phyloP scores from a whole-genome alignment of 2,113 vertebrate species.

The Phalacrocorax carbo region DNA sequence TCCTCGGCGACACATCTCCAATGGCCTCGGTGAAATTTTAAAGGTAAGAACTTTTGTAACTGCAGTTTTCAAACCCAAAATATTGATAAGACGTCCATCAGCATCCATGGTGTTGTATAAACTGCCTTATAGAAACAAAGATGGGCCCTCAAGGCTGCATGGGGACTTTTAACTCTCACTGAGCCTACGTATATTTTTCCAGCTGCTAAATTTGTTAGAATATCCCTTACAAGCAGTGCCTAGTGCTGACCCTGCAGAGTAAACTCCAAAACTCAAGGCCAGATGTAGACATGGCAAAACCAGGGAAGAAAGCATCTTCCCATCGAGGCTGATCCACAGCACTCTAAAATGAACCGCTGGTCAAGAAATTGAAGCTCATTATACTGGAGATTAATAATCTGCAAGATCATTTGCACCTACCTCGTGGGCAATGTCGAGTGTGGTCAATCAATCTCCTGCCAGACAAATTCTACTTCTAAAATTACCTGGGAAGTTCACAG shows the following conservation, averaged over 20 bases:
- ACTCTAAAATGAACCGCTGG: neutral
- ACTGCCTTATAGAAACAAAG: neutral
- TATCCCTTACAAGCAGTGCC: neutral
- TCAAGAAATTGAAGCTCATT: constrained; percentile 7
- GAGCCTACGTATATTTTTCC: neutral
- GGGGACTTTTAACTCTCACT: neutral
- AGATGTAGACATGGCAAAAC: neutral
- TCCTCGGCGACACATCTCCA: constrained; percentile 81
- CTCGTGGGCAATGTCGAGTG: neutral
- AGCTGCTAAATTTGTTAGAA: neutral
- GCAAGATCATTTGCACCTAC: constrained; percentile 13
- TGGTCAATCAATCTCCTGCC: neutral
- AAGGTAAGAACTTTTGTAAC: constrained; percentile 66
- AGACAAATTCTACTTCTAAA: constrained; percentile 31
- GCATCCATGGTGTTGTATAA: neutral
- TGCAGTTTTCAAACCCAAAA: neutral
- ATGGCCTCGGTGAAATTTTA: constrained; percentile 82
- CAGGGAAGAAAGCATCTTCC: neutral
- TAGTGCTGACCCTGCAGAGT: fast-evolving
- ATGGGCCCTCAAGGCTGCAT: neutral
- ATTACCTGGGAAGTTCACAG: constrained; percentile 5
- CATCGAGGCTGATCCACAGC: neutral
- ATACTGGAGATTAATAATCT: constrained; percentile 23
- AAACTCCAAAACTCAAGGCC: neutral
- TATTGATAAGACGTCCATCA: neutral